Conservation (phyloP, 2,888 invertebrate species). For the Caradrina clavipalpis region DNA sequence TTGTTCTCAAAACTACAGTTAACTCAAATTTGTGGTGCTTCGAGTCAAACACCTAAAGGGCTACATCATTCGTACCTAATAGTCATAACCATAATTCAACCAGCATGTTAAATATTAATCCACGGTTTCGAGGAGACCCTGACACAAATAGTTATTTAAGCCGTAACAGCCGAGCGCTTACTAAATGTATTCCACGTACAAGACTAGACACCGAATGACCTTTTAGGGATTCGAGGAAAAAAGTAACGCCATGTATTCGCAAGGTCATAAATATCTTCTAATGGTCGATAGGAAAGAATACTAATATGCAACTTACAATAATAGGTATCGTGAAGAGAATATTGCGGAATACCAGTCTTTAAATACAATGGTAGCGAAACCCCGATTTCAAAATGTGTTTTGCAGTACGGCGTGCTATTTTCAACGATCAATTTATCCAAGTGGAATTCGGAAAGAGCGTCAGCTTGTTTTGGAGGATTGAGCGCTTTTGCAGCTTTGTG, state of each 20-base stretch:
- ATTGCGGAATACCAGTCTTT: conserved; percentile 11
- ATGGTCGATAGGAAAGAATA: conserved; percentile 46
- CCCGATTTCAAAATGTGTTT: conserved; percentile 30
- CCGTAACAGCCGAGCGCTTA: conserved; percentile 47
- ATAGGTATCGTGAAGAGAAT: conserved; percentile 37
- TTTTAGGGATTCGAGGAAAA: conserved; percentile 61
- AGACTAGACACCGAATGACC: conserved; percentile 64
- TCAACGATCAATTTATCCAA: conserved; percentile 38
- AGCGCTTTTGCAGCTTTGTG: conserved; percentile 25
- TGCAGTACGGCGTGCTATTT: conserved; percentile 40
- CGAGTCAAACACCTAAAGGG: background rate
- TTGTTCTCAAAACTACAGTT: background rate
- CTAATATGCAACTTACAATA: conserved; percentile 32
- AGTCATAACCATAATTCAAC: conserved; percentile 24
- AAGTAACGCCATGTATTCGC: conserved; percentile 47
- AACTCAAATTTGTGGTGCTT: background rate
- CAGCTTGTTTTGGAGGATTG: conserved; percentile 7
- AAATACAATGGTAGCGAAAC: conserved; percentile 2
- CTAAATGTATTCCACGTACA: conserved; percentile 68
- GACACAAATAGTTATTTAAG: conserved; percentile 59
- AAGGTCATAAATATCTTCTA: conserved; percentile 57
- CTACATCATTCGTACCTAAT: background rate
- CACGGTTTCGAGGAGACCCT: conserved; percentile 58
- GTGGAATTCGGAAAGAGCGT: conserved; percentile 37
- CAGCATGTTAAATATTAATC: conserved; percentile 43